These are phyloP conservation scores for Hippasteria phrygiana DNA, from an alignment of 53 echinoderm and acorn worm genomes.

Conservation along the genomic window DNA sequence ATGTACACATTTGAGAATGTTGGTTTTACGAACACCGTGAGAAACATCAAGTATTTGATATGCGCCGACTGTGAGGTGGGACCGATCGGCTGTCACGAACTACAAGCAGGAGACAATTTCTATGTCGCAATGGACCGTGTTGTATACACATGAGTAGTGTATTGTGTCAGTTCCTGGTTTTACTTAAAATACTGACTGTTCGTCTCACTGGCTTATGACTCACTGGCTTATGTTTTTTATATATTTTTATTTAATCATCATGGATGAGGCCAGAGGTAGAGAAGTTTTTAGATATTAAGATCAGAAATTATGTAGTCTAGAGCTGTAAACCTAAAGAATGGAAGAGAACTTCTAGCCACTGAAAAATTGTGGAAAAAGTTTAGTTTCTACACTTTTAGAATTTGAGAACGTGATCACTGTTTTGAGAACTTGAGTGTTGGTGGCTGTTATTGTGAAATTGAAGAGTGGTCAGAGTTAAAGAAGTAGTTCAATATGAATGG, in stretches of 20 bases:
- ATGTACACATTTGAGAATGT: slow-evolving; percentile 99
- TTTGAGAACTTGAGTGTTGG: too few relatives aligned
- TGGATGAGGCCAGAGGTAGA: background rate
- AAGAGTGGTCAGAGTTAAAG: too few relatives aligned
- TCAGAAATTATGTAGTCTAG: background rate
- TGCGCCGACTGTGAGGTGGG: slow-evolving; percentile 99
- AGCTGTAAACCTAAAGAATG: background rate
- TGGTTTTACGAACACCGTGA: slow-evolving; percentile 94
- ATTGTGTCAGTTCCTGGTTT: background rate
- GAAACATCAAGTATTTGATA: slow-evolving; percentile 83
- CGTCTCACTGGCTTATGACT: background rate
- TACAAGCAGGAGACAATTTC: slow-evolving; percentile 67
- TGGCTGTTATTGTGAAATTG: too few relatives aligned
- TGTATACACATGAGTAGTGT: slow-evolving; percentile 69
- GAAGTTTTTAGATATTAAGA: background rate
- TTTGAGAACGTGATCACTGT: too few relatives aligned
- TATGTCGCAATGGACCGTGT: slow-evolving; percentile 90
- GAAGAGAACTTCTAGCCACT: too few relatives aligned
- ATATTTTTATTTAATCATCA: background rate
- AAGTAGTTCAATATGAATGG: too few relatives aligned
- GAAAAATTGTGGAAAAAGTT: too few relatives aligned
- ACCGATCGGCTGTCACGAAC: slow-evolving; percentile 89
- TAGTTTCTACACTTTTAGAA: too few relatives aligned
- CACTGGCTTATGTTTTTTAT: too few relatives aligned
- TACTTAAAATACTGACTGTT: background rate